Evolutionary conservation across 2,113 vertebrate species (phyloP).

Genomic region (Actenoides hombroni): DNA sequence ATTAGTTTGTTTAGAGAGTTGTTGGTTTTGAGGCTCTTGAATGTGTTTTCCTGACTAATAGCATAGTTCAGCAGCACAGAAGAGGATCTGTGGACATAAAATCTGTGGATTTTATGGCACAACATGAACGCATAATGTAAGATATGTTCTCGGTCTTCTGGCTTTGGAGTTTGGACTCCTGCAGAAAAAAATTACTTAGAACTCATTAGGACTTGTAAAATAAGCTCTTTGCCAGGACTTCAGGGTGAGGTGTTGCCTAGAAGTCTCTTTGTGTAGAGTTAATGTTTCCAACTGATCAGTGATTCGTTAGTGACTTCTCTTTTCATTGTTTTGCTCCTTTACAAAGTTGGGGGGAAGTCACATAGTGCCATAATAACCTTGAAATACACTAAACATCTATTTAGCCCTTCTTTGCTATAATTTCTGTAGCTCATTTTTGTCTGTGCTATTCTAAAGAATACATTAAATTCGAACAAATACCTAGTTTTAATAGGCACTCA

Average conservation of each 20-base stretch:
- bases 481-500: not conserved
- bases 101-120: not conserved
- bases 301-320: conserved; percentile 11
- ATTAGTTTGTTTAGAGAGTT: not conserved
- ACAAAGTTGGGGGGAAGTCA: not conserved
- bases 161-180: not conserved
- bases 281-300: not conserved
- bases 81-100: not conserved
- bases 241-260: conserved; percentile 10
- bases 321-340: not conserved
- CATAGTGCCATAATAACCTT: not conserved
- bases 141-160: not conserved
- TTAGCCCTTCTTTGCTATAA: not conserved
- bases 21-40: not conserved
- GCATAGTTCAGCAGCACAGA: not conserved
- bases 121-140: not conserved
- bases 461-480: not conserved
- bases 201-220: not conserved
- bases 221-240: conserved; percentile 15
- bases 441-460: not conserved
- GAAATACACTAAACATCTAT: not conserved
- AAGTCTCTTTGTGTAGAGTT: not conserved
- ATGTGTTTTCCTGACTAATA: not conserved
- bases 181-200: not conserved
- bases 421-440: not conserved